These are phyloP conservation scores for Pandemis cinnamomeana DNA, from an alignment of 2,888 invertebrate genomes.

Conservation along the genomic window DNA sequence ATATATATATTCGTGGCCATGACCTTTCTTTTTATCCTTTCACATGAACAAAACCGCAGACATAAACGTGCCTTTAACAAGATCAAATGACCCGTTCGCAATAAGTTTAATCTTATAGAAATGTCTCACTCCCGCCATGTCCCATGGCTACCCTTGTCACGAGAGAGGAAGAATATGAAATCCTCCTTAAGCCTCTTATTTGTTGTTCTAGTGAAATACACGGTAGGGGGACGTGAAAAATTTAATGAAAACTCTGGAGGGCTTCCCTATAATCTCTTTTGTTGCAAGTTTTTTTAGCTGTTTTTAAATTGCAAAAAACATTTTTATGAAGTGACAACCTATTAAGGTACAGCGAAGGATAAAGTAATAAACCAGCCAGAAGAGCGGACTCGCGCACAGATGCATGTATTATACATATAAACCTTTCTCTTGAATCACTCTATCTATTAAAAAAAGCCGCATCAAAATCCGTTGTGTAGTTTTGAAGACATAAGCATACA, in stretches of 20 bases:
- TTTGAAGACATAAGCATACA: too few relatives aligned
- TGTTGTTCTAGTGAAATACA: constrained; percentile 65
- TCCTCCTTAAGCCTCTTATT: constrained; percentile 65
- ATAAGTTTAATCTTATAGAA: neutral
- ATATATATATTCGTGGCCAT: too few relatives aligned
- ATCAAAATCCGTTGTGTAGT: too few relatives aligned
- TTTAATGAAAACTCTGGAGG: constrained; percentile 59
- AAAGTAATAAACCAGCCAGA: too few relatives aligned
- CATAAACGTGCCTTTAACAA: too few relatives aligned
- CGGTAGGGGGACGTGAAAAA: constrained; percentile 55
- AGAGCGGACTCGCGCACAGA: too few relatives aligned
- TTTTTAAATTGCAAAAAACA: constrained; percentile 12
- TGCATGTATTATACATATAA: too few relatives aligned
- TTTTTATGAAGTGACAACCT: neutral
- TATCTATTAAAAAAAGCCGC: too few relatives aligned
- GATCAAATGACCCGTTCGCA: neutral
- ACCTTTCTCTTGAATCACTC: too few relatives aligned
- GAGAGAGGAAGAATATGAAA: constrained; percentile 58
- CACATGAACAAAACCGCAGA: too few relatives aligned
- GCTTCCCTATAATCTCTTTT: constrained; percentile 53
- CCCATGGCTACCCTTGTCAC: constrained; percentile 53
- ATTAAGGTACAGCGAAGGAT: neutral
- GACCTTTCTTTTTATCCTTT: too few relatives aligned
- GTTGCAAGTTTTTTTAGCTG: constrained; percentile 27
- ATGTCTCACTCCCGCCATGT: constrained; percentile 23